phyloP scores from a whole-genome alignment of 2,888 invertebrate genomes.

The Rhamphomyia laevipes region DNA sequence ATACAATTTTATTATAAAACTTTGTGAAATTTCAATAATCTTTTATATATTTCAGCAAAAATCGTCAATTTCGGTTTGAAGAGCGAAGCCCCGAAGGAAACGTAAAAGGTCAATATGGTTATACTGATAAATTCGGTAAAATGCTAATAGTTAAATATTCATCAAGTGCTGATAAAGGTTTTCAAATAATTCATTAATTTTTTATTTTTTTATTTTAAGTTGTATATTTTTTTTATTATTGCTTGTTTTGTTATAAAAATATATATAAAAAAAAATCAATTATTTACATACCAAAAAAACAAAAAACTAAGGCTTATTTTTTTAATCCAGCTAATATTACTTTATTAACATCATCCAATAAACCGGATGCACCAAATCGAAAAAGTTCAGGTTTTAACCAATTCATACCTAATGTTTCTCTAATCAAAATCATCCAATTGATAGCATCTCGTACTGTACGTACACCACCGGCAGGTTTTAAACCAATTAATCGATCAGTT shows the following conservation, averaged over 20 bases:
- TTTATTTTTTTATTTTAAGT: neutral
- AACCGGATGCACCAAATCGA: conserved; percentile 88
- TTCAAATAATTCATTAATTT: conserved; percentile 41
- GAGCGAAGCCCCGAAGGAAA: conserved; percentile 63
- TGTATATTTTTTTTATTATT: neutral
- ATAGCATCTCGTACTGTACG: conserved; percentile 73
- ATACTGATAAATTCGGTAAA: conserved; percentile 64
- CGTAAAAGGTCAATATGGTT: conserved; percentile 71
- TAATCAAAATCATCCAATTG: conserved; percentile 73
- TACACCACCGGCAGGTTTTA: conserved; percentile 98
- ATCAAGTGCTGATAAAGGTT: conserved; percentile 59
- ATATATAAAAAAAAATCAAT: neutral
- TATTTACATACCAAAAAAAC: no score
- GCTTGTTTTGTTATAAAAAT: neutral
- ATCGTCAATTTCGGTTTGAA: conserved; percentile 69
- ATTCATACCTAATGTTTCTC: conserved; percentile 70
- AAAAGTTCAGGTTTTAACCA: conserved; percentile 76
- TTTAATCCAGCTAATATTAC: conserved; percentile 2
- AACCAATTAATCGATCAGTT: conserved; percentile 71
- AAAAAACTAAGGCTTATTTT: no score
- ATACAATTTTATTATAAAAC: conserved; percentile 19
- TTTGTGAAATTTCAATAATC: neutral
- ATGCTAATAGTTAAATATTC: conserved; percentile 63
- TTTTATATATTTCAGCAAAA: conserved; percentile 46
- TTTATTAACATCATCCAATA: conserved; percentile 67